phyloP scores from a whole-genome alignment of 2,113 vertebrate species.

The Pitta sordida region DNA sequence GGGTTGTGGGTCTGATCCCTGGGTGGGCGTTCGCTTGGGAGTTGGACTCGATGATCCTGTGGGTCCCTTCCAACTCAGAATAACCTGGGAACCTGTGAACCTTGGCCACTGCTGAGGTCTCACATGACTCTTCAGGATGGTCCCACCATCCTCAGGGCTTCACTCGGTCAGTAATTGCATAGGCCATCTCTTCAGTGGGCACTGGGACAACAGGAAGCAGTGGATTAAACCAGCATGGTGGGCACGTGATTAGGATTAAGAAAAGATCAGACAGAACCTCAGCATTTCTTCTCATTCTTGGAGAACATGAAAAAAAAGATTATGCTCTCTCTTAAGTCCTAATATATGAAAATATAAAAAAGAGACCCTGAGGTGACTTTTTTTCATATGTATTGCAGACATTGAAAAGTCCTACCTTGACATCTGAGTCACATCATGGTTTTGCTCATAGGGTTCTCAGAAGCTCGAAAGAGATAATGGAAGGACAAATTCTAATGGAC shows the following conservation, averaged over 20 bases:
- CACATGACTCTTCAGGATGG: neutral
- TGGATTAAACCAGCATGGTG: fast-evolving
- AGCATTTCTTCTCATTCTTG: neutral
- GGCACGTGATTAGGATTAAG: neutral
- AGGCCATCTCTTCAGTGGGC: neutral
- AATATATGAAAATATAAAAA: neutral
- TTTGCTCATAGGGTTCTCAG: neutral
- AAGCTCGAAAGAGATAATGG: neutral
- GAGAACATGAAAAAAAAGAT: neutral
- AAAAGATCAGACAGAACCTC: neutral
- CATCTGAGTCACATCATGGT: neutral
- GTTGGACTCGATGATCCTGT: too few relatives aligned
- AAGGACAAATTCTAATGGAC: neutral
- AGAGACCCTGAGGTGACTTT: neutral
- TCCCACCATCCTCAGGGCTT: neutral
- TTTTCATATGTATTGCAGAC: neutral
- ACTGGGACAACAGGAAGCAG: neutral
- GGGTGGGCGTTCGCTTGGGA: too few relatives aligned
- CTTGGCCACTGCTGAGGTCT: neutral
- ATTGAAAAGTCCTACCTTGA: neutral
- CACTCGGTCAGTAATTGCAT: fast-evolving
- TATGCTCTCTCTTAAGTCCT: too few relatives aligned
- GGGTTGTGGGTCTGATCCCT: too few relatives aligned
- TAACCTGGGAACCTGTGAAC: too few relatives aligned
- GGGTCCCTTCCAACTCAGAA: too few relatives aligned